phyloP scores from a whole-genome alignment of 1,140 invertebrate genomes.

The Euura saliciscinereae region DNA sequence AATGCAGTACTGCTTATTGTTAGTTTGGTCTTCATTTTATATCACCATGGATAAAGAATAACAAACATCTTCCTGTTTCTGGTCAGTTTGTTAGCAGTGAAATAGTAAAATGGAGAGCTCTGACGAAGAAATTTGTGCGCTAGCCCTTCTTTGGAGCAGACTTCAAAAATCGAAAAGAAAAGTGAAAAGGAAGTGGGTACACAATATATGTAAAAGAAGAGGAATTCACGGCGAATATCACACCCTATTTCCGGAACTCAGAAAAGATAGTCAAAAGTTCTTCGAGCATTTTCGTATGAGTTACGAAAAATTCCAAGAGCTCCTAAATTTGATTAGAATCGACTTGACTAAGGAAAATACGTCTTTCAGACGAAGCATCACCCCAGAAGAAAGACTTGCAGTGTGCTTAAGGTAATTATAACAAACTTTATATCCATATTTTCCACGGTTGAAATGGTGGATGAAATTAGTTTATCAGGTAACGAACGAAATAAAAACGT shows the following conservation, averaged over 20 bases:
- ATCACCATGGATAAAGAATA: background rate
- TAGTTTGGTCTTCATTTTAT: background rate
- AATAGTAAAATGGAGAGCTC: background rate
- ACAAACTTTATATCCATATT: background rate
- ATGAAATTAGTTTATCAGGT: background rate
- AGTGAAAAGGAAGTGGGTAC: background rate
- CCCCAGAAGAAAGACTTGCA: background rate
- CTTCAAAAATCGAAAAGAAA: background rate
- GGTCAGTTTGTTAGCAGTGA: background rate
- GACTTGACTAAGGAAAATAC: background rate
- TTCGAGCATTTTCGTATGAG: background rate
- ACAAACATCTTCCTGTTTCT: background rate
- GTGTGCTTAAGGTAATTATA: slow-evolving; percentile 1
- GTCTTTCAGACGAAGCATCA: background rate
- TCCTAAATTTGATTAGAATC: background rate
- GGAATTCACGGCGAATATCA: background rate
- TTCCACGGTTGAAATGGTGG: background rate
- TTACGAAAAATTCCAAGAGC: background rate
- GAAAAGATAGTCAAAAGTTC: background rate
- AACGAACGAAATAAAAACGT: background rate
- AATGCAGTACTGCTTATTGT: background rate
- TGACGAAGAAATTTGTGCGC: background rate
- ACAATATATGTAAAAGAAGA: background rate
- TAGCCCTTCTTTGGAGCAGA: background rate
- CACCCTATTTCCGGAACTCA: background rate